Evolutionary conservation across 2,113 vertebrate species (phyloP).

Genomic region (Caretta caretta): DNA sequence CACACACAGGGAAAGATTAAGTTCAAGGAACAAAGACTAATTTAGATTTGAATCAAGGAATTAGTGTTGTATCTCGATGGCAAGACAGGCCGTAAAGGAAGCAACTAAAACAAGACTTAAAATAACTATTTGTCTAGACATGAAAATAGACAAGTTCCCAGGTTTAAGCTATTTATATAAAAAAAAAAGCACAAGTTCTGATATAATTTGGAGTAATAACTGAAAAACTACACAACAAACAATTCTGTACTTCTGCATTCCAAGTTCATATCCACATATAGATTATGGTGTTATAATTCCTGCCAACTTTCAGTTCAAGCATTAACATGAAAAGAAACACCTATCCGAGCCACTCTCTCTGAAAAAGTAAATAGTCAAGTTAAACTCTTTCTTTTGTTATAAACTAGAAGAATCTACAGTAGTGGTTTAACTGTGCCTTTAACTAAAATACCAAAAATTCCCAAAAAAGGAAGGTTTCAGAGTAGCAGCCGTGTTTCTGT

Average conservation of each 20-base stretch:
- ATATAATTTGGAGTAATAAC: background rate
- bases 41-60: constrained; percentile 11
- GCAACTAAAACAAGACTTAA: background rate
- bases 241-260: background rate
- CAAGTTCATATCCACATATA: background rate
- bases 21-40: background rate
- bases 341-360: background rate
- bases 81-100: background rate
- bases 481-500: no score
- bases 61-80: background rate
- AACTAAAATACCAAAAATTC: constrained; percentile 41
- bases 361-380: constrained; percentile 1
- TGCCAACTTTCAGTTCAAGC: constrained; percentile 3
- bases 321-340: background rate
- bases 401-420: constrained; percentile 6
- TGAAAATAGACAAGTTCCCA: background rate
- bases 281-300: background rate
- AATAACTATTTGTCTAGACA: background rate
- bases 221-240: background rate
- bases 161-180: background rate
- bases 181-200: background rate
- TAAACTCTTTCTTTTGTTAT: constrained; percentile 43
- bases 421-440: constrained; percentile 45
- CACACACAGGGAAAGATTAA: background rate
- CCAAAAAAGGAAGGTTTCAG: no score